phyloP scores from a whole-genome alignment of 2,888 invertebrate species.

The Sicus ferrugineus region DNA sequence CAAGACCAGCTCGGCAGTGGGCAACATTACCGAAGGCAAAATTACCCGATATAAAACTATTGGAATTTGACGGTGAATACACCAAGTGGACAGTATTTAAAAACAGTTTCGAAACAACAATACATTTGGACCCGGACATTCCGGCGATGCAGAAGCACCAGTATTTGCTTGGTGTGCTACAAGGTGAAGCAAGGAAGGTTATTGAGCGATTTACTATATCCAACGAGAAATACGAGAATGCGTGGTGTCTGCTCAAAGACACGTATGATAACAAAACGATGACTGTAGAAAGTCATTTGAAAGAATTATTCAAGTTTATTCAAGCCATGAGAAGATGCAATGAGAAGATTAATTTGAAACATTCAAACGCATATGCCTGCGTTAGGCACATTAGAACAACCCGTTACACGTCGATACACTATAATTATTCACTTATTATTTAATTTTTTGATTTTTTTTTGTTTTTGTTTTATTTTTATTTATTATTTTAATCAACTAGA shows the following conservation, averaged over 20 bases:
- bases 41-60: neutral
- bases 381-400: constrained; percentile 1
- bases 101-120: constrained; percentile 6
- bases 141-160: neutral
- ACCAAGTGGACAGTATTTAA: constrained; percentile 7
- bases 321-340: neutral
- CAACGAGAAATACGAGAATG: neutral
- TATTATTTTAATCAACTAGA: constrained; percentile 1
- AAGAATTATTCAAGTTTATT: neutral
- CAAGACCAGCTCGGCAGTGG: neutral
- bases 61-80: neutral
- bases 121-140: neutral
- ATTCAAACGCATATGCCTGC: neutral
- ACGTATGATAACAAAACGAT: neutral
- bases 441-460: too few relatives aligned
- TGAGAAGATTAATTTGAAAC: constrained; percentile 1
- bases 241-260: neutral
- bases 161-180: constrained; percentile 1
- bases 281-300: constrained; percentile 1
- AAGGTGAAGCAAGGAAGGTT: constrained; percentile 2
- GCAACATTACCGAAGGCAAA: neutral
- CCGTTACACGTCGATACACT: neutral
- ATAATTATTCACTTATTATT: neutral
- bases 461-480: too few relatives aligned
- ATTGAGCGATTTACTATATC: neutral